Evolutionary conservation across 2,797 vertebrate species (phyloP).

Genomic region (Neosalanx taihuensis): DNA sequence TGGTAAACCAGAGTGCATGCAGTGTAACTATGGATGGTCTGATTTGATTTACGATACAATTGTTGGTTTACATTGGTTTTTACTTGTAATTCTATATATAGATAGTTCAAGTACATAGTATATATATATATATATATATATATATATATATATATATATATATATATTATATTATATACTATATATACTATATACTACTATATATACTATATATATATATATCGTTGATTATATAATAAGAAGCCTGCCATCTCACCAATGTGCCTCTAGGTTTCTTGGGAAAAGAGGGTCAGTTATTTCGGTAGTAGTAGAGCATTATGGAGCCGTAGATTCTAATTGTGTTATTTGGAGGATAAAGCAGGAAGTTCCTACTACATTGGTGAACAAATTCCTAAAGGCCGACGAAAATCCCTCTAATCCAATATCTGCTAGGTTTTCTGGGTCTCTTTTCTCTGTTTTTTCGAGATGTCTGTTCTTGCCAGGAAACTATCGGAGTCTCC

Average conservation of each 20-base stretch:
- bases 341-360: conserved; percentile 38
- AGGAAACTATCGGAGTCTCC: conserved; percentile 61
- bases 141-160: too few species aligned
- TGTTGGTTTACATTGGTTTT: too few species aligned
- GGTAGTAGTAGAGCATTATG: conserved; percentile 26
- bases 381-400: conserved; percentile 43
- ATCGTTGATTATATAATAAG: not conserved
- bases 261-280: too few species aligned
- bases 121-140: too few species aligned
- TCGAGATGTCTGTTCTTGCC: conserved; percentile 57
- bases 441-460: conserved; percentile 19
- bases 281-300: conserved; percentile 1
- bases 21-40: not conserved
- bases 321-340: conserved; percentile 5
- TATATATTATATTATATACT: too few species aligned
- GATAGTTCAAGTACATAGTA: too few species aligned
- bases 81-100: too few species aligned
- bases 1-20: not conserved
- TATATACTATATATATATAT: too few species aligned
- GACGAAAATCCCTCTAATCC: conserved; percentile 52
- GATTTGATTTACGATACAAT: too few species aligned
- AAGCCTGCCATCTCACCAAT: not conserved
- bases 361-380: conserved; percentile 43
- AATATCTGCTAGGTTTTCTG: conserved; percentile 47
- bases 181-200: too few species aligned